Base-by-base conservation (phyloP, 2,888 invertebrate genomes). In the Luperina testacea region DNA sequence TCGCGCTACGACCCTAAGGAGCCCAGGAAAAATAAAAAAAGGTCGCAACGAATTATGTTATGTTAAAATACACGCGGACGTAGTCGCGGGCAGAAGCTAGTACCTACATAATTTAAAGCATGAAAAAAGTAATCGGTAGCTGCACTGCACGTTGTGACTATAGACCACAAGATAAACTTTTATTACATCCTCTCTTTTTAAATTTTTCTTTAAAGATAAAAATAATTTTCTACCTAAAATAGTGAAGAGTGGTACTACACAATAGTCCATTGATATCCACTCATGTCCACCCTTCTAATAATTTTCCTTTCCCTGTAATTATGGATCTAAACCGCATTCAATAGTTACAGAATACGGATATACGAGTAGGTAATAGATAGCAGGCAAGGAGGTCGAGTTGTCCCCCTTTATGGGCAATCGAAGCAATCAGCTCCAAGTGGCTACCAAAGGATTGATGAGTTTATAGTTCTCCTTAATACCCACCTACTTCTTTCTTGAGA, bases 381-480 rank as follows among this genome's bases (percentile, higher is more conserved):
- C 24, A 53, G 24, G n/a, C 15, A 48, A 64, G 24, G 75, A 65
- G 65, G 79, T 38, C 45, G 20, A 76, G 45, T 38, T 57, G 15
- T 7, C 67, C 76, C 27, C 68, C 53, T 77, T 57, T 57, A 77
- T 24, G 27, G 48, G n/a, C 53, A 68, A 63, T 61, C 27, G 24
- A 69, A 20, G 68, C 83, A 77, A 80, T 83, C 83, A 69, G 64
- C n/a, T n/a, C 1, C 42, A 83, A 80, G 69, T 77, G 57, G 27
- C 15, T 51, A n/a, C 32, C 38, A 20, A 59, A 69, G 45, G 27
- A n/a, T n/a, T 63, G n/a, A 64, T 76, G 38, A 48, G 63, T 48
- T 64, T 69, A 63, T 57, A 61, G 27, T 61, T 75, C 17, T 20
- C 57, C 24, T 69, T 48, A 48, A 38, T 48, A 24, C 53, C 2